phyloP scores from a whole-genome alignment of 2,113 vertebrate genomes.

The Chlamydotis undulata region DNA sequence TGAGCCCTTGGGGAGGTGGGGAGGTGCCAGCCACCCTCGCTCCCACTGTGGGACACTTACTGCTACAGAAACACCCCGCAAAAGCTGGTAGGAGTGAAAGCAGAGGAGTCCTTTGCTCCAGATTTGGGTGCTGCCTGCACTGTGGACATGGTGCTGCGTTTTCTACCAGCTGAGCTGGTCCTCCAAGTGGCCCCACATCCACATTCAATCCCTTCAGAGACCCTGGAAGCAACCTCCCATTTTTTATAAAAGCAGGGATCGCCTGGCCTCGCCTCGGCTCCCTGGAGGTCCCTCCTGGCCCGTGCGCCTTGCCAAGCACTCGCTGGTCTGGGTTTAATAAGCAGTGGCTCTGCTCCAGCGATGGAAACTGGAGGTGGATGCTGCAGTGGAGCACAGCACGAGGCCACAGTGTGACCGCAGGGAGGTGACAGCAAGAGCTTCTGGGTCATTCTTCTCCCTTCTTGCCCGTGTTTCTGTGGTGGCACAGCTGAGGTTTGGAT shows the following conservation, averaged over 20 bases:
- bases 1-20: not conserved
- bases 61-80: not conserved
- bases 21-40: not conserved
- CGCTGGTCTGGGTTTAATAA: slow-evolving; percentile 1
- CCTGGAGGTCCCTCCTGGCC: not conserved
- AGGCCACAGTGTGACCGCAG: rapidly evolving
- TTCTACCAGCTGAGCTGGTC: not conserved
- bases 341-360: not conserved
- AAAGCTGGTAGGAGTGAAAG: not conserved
- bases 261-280: not conserved
- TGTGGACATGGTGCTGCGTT: rapidly evolving
- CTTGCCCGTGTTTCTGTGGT: rapidly evolving
- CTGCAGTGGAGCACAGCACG: not conserved
- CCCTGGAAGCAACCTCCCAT: not conserved
- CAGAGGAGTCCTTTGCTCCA: not conserved
- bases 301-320: not conserved
- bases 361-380: not conserved
- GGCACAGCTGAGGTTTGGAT: not conserved
- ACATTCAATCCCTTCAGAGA: rapidly evolving
- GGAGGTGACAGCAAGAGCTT: not conserved
- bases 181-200: not conserved
- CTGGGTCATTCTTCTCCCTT: not conserved
- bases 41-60: not conserved
- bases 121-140: not conserved
- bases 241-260: not conserved